Base-by-base conservation (phyloP, 1,140 invertebrate species). In the Heliconius melpomene region DNA sequence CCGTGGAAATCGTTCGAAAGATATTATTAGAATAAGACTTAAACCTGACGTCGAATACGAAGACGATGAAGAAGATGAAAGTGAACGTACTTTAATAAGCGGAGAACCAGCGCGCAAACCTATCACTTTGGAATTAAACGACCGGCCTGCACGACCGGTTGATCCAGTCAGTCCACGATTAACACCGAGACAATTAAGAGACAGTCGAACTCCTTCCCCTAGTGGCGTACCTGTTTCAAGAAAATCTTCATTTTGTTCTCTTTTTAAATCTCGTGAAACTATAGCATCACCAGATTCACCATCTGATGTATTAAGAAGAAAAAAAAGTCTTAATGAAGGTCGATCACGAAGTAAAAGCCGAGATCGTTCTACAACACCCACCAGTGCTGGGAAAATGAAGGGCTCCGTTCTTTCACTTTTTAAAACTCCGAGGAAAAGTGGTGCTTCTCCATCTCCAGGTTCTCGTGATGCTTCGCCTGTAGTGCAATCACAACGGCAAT, bases 231-330 rank as follows among this genome's bases (percentile, higher is more conserved):
- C 96, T 1, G 95, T 96, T 0, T 97, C 97, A 0, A 94, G 97
- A 71, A 97, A 97, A 87, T 97, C 96, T 82, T 97, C 97, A 29
- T 97, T 98, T 84, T 96, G 97, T 80, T 97, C 97, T 1, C 90
- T 98, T 8, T 98, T 98, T 85, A 97, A 96, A 88, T 96, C 96
- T 80, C 94, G 92, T 72, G 95, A 95, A 86, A 94, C 94, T 7
- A 94, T 95, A 46, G 93, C 96, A 11, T 97, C 96, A 80, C 96
- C 96, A 3, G 96, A 97, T 82, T 97, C 96, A 2, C 96, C 96
- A 11, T 96, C 76, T 87, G 95, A 89, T 38, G 89, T 82, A 38
- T 78, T 90, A 72, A 88, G 89, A 50, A 89, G 93, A 57, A 94
- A 93, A 86, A 93, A 93, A 78, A 93, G 90, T 84, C 81, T 92